Percentiles rank a stretch among this genome's conserved stretches.
phyloP scores from a whole-genome alignment of 2,888 invertebrate species.

The Microctonus hyperodae region DNA sequence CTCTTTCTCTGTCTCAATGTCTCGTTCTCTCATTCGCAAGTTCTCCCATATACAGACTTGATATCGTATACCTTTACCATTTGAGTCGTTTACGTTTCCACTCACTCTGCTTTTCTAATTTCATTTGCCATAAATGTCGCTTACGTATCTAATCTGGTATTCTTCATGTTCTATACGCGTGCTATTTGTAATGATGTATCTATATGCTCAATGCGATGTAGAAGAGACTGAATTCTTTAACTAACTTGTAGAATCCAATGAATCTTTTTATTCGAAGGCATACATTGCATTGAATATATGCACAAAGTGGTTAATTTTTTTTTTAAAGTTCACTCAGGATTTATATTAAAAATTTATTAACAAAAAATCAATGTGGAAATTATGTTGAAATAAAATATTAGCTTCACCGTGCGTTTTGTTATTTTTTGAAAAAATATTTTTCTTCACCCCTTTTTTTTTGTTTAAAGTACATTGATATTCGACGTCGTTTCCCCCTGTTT shows the following conservation, averaged over 20 bases:
- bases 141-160: constrained; percentile 50
- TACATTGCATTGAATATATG: background rate
- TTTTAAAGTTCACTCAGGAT: no score
- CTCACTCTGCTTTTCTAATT: constrained; percentile 46
- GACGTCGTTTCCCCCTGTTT: no score
- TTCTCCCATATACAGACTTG: background rate
- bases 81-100: background rate
- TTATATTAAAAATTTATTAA: no score
- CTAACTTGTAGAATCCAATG: constrained; percentile 18
- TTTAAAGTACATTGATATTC: no score
- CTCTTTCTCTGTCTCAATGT: background rate
- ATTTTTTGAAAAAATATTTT: no score
- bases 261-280: constrained; percentile 18
- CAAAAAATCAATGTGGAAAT: no score
- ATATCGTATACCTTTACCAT: background rate
- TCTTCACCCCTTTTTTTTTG: no score
- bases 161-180: background rate
- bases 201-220: constrained; percentile 6
- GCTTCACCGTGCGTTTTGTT: no score
- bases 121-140: constrained; percentile 49
- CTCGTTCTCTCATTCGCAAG: background rate
- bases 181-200: background rate
- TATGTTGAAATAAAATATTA: no score
- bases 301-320: no score
- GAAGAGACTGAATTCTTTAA: background rate